Base-by-base conservation (phyloP, 53 echinoderm and acorn worm species). In the Hippasteria phrygiana region DNA sequence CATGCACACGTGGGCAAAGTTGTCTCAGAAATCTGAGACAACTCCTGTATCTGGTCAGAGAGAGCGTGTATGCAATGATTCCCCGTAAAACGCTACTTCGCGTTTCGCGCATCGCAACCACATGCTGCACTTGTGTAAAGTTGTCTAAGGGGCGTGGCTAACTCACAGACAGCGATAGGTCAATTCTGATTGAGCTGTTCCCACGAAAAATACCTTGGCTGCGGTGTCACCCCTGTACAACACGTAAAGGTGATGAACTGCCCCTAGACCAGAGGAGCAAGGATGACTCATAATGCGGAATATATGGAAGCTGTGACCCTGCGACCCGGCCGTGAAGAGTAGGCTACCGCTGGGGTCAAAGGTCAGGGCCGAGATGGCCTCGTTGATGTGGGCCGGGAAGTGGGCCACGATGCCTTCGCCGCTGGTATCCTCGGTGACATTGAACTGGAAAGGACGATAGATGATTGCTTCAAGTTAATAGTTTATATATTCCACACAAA, bases 151-250 rank as follows among this genome's bases (percentile, higher is more conserved):
- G n/a, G n/a, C n/a, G n/a, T n/a, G n/a, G n/a, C n/a, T n/a, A n/a
- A n/a, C n/a, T n/a, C n/a, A n/a, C n/a, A n/a, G n/a, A n/a, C n/a
- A n/a, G n/a, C n/a, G n/a, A n/a, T n/a, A n/a, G n/a, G n/a, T n/a
- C n/a, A n/a, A n/a, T n/a, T n/a, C n/a, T n/a, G n/a, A n/a, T n/a
- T n/a, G n/a, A n/a, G n/a, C n/a, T n/a, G n/a, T n/a, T n/a, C n/a
- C 36, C 26, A 20, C n/a, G 73, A 3, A 39, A 7, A 70, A 75
- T 88, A 96, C 99, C 94, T 99, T 96, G 54, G 99, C 96, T 55
- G 87, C 94, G 1, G 99, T 99, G 74, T 99, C 99, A 26, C 99
- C 99, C 65, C 99, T 87, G 66, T 99, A 94, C 17, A 99, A 89
- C 28, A 93, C 85, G 37, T 96, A 96, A 38, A 99, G 91, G 88